phyloP scores from a whole-genome alignment of 2,888 invertebrate species.

The Achlya flavicornis region DNA sequence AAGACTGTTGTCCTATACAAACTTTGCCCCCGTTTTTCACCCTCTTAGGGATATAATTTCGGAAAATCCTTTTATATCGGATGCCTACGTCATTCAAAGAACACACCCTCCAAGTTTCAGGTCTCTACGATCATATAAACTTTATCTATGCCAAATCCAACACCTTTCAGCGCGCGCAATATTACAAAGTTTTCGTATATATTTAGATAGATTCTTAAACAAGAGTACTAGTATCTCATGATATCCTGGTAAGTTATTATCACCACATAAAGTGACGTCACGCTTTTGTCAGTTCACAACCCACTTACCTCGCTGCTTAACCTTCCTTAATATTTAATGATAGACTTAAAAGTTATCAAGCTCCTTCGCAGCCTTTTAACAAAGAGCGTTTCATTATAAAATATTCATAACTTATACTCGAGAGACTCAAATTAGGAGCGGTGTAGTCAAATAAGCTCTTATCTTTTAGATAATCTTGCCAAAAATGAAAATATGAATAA shows the following conservation, averaged over 20 bases:
- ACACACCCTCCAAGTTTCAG: no score
- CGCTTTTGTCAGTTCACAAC: conserved; percentile 13
- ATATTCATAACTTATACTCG: conserved; percentile 51
- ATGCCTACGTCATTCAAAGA: no score
- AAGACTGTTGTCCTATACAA: no score
- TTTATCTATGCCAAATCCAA: no score
- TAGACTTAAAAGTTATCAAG: conserved; percentile 48
- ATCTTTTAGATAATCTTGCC: conserved; percentile 19
- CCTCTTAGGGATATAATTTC: no score
- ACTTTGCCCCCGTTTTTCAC: no score
- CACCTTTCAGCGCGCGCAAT: no score
- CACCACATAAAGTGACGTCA: neutral
- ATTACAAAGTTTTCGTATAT: no score
- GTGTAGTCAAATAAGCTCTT: conserved; percentile 32
- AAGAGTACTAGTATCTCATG: neutral
- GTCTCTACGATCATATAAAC: no score
- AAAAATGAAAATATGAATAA: neutral
- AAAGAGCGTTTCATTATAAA: conserved; percentile 46
- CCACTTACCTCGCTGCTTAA: conserved; percentile 38
- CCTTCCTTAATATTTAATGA: conserved; percentile 44
- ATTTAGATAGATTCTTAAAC: neutral
- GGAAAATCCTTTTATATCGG: no score
- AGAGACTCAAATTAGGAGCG: conserved; percentile 33
- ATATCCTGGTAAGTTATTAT: neutral
- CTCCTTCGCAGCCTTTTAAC: conserved; percentile 40